Conservation (phyloP, 2,797 vertebrate genomes). For the Scleropages formosus region DNA sequence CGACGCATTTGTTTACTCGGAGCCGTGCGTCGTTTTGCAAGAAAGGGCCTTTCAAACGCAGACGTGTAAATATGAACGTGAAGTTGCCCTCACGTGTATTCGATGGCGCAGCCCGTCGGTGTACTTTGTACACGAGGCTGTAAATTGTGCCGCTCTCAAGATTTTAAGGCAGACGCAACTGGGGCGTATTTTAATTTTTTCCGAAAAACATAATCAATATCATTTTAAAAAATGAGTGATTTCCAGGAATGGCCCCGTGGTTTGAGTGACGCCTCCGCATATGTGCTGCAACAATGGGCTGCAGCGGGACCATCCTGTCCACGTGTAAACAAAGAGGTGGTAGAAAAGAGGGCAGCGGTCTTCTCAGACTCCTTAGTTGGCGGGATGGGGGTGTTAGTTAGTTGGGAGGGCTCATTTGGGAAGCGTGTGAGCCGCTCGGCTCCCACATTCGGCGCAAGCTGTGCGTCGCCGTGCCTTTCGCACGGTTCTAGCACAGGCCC, state of each 20-base stretch:
- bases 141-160: neutral
- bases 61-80: no score
- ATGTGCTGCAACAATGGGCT: neutral
- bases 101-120: no score
- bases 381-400: no score
- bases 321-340: conserved; percentile 13
- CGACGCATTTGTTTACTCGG: no score
- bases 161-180: neutral
- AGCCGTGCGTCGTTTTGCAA: no score
- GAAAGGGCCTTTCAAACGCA: no score
- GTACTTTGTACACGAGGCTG: no score
- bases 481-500: conserved; percentile 5
- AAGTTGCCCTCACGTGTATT: no score
- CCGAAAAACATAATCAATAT: neutral
- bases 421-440: no score
- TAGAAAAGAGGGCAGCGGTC: neutral
- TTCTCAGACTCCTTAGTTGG: neutral
- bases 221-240: no score
- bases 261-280: neutral
- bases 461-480: neutral
- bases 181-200: neutral
- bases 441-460: neutral
- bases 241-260: neutral
- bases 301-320: neutral
- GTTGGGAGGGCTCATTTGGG: no score